Conservation (phyloP, 2,113 vertebrate genomes). For the Megaceryle maxima region DNA sequence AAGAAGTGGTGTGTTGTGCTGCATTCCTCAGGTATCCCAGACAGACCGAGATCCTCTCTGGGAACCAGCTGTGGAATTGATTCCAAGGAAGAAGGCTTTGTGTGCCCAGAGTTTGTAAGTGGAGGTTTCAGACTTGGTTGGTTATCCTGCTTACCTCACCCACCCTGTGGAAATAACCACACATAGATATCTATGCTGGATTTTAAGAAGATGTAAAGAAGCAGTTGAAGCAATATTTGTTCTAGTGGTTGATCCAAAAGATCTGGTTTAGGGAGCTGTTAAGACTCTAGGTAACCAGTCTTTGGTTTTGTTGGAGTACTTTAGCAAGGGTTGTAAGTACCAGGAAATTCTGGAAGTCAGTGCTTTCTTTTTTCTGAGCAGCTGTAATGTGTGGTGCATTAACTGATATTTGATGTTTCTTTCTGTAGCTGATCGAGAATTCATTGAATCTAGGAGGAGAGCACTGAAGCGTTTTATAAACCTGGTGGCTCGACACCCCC, state of each 20-base stretch:
- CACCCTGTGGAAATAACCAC: background rate
- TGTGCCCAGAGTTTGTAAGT: background rate
- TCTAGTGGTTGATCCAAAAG: background rate
- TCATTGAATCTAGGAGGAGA: constrained; percentile 91
- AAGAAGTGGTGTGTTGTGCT: background rate
- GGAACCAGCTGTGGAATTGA: background rate
- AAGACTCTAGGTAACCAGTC: background rate
- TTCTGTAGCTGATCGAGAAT: constrained; percentile 86
- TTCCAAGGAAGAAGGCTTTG: background rate
- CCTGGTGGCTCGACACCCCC: constrained; percentile 91
- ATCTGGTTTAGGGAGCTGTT: background rate
- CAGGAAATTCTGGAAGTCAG: background rate
- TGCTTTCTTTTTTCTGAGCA: background rate
- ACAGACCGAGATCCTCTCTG: background rate
- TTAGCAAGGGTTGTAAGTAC: background rate
- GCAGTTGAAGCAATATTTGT: background rate
- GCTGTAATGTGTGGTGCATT: background rate
- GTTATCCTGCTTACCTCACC: background rate
- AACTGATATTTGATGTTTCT: background rate
- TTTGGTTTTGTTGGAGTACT: background rate
- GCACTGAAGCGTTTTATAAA: constrained; percentile 91
- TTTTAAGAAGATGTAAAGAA: background rate
- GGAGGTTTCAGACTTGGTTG: background rate
- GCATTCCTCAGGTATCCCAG: background rate
- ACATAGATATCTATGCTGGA: accelerated